Base-by-base conservation (phyloP, 1,140 invertebrate genomes). In the Hetaerina americana region DNA sequence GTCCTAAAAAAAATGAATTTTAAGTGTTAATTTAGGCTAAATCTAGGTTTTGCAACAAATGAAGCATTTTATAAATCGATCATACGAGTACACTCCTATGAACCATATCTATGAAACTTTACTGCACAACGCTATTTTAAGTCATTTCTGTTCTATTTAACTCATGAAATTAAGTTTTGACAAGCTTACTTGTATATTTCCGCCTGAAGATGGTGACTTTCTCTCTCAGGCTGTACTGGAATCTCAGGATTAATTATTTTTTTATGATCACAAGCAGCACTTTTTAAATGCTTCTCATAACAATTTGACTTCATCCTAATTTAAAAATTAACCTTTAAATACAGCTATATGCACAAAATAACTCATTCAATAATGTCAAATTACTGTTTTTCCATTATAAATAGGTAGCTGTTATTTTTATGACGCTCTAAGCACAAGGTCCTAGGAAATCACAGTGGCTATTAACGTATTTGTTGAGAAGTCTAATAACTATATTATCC, bases 1-100 rank as follows among this genome's bases (percentile, higher is more conserved):
- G 83, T 84, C 78, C 80, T 84, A 74, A 83, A 86, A 77, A 86
- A 86, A 25, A 81, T 83, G 68, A 85, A 77, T 74, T 85, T 82
- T 49, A 87, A 74, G 1, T n/a, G n/a, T n/a, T n/a, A n/a, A n/a
- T n/a, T n/a, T n/a, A n/a, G n/a, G n/a, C n/a, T n/a, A n/a, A n/a
- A n/a, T n/a, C n/a, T n/a, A n/a, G n/a, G n/a, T n/a, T n/a, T 79
- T 0, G 22, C 69, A 12, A 70, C 70, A 71, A 72, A 68, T 72
- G 75, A 71, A 22, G 67, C n/a, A n/a, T n/a, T n/a, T n/a, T n/a
- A n/a, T n/a, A 5, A 5, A 69, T 31, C 69, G 66, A 72, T 69
- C 74, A 70, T n/a, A n/a, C n/a, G n/a, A n/a, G n/a, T n/a, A n/a
- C n/a, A n/a, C n/a, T n/a, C n/a, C n/a, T n/a, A n/a, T n/a, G n/a